Percentiles rank a stretch among this genome's conserved stretches.
phyloP scores from a whole-genome alignment of 2,888 invertebrate genomes.

The Hypercompe scribonia region DNA sequence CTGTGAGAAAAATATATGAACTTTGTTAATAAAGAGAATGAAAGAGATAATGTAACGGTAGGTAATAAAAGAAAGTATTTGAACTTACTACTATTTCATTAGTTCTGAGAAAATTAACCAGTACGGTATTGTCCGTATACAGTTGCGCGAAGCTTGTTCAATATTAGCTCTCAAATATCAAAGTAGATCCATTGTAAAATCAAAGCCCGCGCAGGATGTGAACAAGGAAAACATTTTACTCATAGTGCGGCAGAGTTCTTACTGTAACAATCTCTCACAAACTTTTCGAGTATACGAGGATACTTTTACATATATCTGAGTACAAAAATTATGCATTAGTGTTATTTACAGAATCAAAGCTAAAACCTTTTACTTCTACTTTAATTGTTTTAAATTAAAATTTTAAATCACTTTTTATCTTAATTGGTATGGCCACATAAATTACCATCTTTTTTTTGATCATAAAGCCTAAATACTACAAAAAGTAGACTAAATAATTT shows the following conservation, averaged over 20 bases:
- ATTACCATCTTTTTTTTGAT: not conserved
- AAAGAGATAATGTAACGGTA: too few relatives aligned
- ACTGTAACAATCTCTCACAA: slow-evolving; percentile 35
- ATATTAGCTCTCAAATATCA: slow-evolving; percentile 60
- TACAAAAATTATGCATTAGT: slow-evolving; percentile 4
- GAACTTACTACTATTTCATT: too few relatives aligned
- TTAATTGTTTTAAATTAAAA: not conserved
- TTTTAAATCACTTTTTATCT: not conserved
- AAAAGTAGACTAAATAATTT: not conserved
- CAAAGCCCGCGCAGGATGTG: slow-evolving; percentile 49
- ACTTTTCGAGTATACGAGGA: slow-evolving; percentile 46
- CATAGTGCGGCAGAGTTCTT: slow-evolving; percentile 46
- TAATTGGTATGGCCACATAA: not conserved
- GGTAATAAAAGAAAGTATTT: too few relatives aligned
- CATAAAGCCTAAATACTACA: not conserved
- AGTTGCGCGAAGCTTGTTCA: slow-evolving; percentile 52
- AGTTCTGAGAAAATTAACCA: not conserved
- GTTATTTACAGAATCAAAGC: not conserved
- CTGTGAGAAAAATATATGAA: too few relatives aligned
- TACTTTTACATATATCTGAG: slow-evolving; percentile 9
- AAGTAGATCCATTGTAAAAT: slow-evolving; percentile 52
- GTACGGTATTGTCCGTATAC: slow-evolving; percentile 56
- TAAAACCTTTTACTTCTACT: not conserved
- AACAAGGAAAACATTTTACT: slow-evolving; percentile 68
- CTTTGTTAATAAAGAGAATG: too few relatives aligned